These are phyloP conservation scores for Drosophila nigritarsus DNA, from an alignment of 2,888 invertebrate genomes.

Conservation along the genomic window DNA sequence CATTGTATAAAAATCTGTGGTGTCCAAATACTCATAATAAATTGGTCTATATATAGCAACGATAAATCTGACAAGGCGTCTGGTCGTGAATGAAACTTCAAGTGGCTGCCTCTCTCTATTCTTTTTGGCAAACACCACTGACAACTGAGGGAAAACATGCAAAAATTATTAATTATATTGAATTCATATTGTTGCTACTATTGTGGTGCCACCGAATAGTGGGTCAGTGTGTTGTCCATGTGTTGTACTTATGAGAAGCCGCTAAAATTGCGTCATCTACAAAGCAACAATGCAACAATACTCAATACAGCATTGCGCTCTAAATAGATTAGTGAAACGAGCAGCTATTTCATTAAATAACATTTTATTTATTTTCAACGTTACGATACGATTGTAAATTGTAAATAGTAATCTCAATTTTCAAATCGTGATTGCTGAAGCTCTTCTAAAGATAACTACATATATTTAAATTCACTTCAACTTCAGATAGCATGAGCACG, in stretches of 20 bases:
- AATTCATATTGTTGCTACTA: constrained; percentile 14
- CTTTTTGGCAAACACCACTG: constrained; percentile 51
- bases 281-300: too few species aligned
- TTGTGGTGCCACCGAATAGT: constrained; percentile 27
- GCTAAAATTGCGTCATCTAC: constrained; percentile 33
- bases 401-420: neutral
- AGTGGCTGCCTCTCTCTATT: constrained; percentile 44
- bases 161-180: constrained; percentile 34
- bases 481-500: too few species aligned
- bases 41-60: constrained; percentile 35
- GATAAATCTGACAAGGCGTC: constrained; percentile 24
- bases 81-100: constrained; percentile 54
- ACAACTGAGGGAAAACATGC: constrained; percentile 62
- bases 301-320: too few species aligned
- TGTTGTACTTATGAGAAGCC: neutral
- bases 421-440: neutral
- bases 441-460: neutral
- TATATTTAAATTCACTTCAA: neutral
- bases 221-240: constrained; percentile 43
- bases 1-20: constrained; percentile 28
- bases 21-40: constrained; percentile 13
- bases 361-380: too few species aligned
- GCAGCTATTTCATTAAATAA: too few species aligned
- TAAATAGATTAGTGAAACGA: too few species aligned
- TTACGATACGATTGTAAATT: too few species aligned